phyloP scores from a whole-genome alignment of 2,888 invertebrate genomes.

The Nomada fucata region DNA sequence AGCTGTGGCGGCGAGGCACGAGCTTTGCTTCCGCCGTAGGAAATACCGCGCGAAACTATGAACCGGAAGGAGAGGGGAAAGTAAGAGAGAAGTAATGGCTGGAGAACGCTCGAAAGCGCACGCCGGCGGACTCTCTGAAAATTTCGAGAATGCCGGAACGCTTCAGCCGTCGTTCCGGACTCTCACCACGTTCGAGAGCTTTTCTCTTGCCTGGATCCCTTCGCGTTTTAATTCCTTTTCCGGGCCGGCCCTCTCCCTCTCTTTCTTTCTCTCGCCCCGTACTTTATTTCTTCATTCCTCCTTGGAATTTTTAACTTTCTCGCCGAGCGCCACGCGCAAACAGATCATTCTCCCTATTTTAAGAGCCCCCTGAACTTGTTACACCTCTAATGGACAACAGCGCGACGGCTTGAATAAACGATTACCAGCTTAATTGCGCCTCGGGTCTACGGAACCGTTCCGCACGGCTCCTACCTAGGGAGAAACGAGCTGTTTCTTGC shows the following conservation, averaged over 20 bases:
- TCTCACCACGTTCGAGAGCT: slow-evolving; percentile 56
- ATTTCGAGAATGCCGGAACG: slow-evolving; percentile 67
- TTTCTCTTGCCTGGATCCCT: slow-evolving; percentile 29
- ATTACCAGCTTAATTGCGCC: slow-evolving; percentile 46
- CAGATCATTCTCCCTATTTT: slow-evolving; percentile 20
- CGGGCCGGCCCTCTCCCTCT: not conserved
- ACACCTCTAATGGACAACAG: slow-evolving; percentile 38
- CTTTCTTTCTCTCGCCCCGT: slow-evolving; percentile 8
- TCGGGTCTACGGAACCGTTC: slow-evolving; percentile 11
- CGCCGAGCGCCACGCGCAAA: slow-evolving; percentile 18
- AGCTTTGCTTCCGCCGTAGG: slow-evolving; percentile 53
- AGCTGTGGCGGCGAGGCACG: not conserved
- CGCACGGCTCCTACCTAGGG: not conserved
- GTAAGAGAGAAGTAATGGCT: slow-evolving; percentile 35
- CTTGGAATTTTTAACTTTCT: slow-evolving; percentile 41
- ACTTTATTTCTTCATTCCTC: slow-evolving; percentile 51
- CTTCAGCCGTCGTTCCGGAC: slow-evolving; percentile 56
- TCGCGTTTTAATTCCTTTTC: slow-evolving; percentile 56
- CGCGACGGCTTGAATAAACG: slow-evolving; percentile 35
- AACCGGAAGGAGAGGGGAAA: not conserved
- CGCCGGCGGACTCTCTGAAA: slow-evolving; percentile 51
- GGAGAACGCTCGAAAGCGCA: slow-evolving; percentile 46
- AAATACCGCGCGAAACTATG: slow-evolving; percentile 55
- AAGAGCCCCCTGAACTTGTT: slow-evolving; percentile 39
- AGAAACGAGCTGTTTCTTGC: slow-evolving; percentile 2